phyloP scores from a whole-genome alignment of 2,888 invertebrate species.

The Drosophila kuntzei region DNA sequence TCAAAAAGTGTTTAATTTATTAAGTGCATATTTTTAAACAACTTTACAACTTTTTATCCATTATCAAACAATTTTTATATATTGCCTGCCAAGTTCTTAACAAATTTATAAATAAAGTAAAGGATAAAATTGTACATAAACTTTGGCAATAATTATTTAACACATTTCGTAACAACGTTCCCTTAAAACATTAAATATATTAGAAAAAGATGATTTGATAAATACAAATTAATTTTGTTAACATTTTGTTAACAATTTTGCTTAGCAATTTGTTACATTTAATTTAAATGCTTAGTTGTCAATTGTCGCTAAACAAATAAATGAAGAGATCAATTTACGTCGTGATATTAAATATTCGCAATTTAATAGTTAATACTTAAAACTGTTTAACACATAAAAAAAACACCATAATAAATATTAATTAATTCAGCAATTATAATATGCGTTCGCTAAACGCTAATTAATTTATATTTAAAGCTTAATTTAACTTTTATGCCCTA shows the following conservation, averaged over 20 bases:
- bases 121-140: too few relatives aligned
- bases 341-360: neutral
- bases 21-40: too few relatives aligned
- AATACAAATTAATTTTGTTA: too few relatives aligned
- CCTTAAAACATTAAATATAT: too few relatives aligned
- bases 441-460: slow-evolving; percentile 7
- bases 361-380: neutral
- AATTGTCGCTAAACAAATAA: slow-evolving; percentile 5
- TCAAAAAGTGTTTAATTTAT: too few relatives aligned
- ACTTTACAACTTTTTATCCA: too few relatives aligned
- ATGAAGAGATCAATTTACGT: neutral
- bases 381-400: neutral
- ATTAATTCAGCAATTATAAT: slow-evolving; percentile 27
- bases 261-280: neutral
- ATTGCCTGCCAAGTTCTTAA: too few relatives aligned
- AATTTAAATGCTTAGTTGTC: neutral
- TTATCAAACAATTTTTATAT: too few relatives aligned
- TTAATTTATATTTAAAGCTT: slow-evolving; percentile 31
- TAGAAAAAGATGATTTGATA: too few relatives aligned
- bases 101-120: too few relatives aligned
- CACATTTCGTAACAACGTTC: too few relatives aligned
- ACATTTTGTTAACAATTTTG: neutral
- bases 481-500: slow-evolving; percentile 8
- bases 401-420: neutral
- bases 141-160: too few relatives aligned